Conservation (phyloP, 37 sponge, comb jelly and placozoan species). For the Trichoplax adhaerens region DNA sequence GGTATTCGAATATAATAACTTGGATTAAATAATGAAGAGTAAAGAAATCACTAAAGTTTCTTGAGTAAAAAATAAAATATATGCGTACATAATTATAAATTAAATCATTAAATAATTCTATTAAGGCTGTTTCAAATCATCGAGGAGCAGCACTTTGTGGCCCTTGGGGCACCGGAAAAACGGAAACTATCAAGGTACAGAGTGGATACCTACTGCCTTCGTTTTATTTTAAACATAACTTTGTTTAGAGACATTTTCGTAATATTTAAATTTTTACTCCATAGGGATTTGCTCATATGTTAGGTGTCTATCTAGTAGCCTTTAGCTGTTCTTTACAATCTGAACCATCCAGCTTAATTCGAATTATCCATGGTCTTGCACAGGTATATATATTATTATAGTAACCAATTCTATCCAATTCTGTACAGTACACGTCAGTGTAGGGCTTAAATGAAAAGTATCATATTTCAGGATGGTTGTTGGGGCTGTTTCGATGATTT, state of each 20-base stretch:
- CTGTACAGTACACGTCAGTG: no score
- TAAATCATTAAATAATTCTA: neutral
- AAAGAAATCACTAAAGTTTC: no score
- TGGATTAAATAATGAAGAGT: no score
- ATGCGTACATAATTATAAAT: no score
- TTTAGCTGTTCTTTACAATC: conserved; percentile 32
- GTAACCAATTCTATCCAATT: no score
- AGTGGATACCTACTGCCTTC: no score
- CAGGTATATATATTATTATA: neutral
- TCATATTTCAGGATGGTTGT: conserved; percentile 25
- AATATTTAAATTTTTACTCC: neutral
- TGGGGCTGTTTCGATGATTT: conserved; percentile 60
- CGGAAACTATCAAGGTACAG: no score
- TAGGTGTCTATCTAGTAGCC: conserved; percentile 25
- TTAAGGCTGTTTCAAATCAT: conserved; percentile 14
- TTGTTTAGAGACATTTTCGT: neutral
- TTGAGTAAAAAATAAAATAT: no score
- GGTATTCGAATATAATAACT: conserved; percentile 2
- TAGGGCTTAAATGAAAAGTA: neutral
- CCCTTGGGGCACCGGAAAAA: conserved; percentile 13
- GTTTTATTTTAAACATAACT: neutral
- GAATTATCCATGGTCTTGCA: conserved; percentile 9
- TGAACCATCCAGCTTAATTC: conserved; percentile 6
- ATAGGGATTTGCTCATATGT: conserved; percentile 32
- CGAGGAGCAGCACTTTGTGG: conserved; percentile 27